A percentile compares a stretch with the other conserved stretches of the same genome.
Conservation (phyloP, 2,113 vertebrate genomes). For the Polyodon spathula region DNA sequence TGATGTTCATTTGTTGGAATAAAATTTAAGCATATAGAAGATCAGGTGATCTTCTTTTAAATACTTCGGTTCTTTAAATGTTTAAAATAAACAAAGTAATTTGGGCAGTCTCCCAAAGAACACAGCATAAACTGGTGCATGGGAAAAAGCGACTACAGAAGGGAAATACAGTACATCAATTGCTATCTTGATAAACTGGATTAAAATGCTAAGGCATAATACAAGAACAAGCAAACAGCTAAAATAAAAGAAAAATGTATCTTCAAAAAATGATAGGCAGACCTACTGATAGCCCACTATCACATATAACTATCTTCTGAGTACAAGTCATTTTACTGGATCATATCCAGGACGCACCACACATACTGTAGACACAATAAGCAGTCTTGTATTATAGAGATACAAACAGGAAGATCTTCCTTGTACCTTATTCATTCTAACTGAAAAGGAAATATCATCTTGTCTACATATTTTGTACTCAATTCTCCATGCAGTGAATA, state of each 20-base stretch:
- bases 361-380: slow-evolving; percentile 22
- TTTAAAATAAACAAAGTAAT: too few relatives aligned
- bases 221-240: slow-evolving; percentile 29
- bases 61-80: too few relatives aligned
- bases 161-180: slow-evolving; percentile 41
- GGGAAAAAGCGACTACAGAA: slow-evolving; percentile 13
- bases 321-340: slow-evolving; percentile 20
- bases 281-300: slow-evolving; percentile 30
- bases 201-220: slow-evolving; percentile 32
- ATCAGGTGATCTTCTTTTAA: too few relatives aligned
- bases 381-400: not conserved
- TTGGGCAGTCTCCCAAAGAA: too few relatives aligned
- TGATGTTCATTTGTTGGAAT: too few relatives aligned
- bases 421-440: too few relatives aligned
- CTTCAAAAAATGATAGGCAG: slow-evolving; percentile 24
- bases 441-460: not conserved
- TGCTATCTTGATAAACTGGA: slow-evolving; percentile 38
- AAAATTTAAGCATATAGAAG: too few relatives aligned
- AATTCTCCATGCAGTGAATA: too few relatives aligned
- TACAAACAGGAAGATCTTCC: not conserved
- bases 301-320: slow-evolving; percentile 33
- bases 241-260: slow-evolving; percentile 29
- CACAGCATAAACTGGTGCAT: slow-evolving; percentile 13
- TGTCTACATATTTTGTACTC: not conserved
- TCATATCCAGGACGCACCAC: slow-evolving; percentile 22